phyloP scores from a whole-genome alignment of 2,888 invertebrate genomes.

The Antheraea assamensis region DNA sequence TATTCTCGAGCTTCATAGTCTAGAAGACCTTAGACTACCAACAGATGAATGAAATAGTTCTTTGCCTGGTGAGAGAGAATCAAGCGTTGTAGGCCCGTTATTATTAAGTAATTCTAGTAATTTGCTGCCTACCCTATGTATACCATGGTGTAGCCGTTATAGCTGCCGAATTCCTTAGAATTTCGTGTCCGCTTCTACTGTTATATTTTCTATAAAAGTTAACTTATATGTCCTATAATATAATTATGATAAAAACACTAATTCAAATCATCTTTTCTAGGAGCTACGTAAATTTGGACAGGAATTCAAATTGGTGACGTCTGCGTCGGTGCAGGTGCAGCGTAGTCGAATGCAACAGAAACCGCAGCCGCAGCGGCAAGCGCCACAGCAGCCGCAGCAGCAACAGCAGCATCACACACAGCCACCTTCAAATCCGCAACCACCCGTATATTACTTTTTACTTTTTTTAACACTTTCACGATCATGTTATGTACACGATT shows the following conservation, averaged over 20 bases:
- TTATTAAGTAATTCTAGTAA: too few relatives aligned
- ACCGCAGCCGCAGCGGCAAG: conserved; percentile 36
- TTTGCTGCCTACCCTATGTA: too few relatives aligned
- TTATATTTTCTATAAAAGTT: background rate
- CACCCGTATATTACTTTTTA: background rate
- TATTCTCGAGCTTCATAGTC: too few relatives aligned
- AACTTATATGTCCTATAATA: background rate
- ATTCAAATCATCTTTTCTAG: conserved; percentile 39
- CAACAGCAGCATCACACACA: conserved; percentile 35
- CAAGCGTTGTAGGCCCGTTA: too few relatives aligned
- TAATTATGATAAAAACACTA: background rate
- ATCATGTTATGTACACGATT: too few relatives aligned
- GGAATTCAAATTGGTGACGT: conserved; percentile 87
- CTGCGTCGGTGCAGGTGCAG: conserved; percentile 56
- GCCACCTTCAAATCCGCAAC: conserved; percentile 25
- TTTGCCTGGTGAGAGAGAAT: too few relatives aligned
- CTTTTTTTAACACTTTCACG: too few relatives aligned
- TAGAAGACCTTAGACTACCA: too few relatives aligned
- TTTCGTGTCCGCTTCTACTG: too few relatives aligned
- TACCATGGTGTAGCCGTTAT: too few relatives aligned
- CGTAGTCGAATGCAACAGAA: conserved; percentile 38
- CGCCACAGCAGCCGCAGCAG: conserved; percentile 32
- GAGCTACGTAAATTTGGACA: conserved; percentile 90
- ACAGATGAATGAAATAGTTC: too few relatives aligned
- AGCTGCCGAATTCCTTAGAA: too few relatives aligned